These are phyloP conservation scores for Sarotherodon lohbergeri DNA, from an alignment of 2,113 vertebrate genomes.

Conservation along the genomic window DNA sequence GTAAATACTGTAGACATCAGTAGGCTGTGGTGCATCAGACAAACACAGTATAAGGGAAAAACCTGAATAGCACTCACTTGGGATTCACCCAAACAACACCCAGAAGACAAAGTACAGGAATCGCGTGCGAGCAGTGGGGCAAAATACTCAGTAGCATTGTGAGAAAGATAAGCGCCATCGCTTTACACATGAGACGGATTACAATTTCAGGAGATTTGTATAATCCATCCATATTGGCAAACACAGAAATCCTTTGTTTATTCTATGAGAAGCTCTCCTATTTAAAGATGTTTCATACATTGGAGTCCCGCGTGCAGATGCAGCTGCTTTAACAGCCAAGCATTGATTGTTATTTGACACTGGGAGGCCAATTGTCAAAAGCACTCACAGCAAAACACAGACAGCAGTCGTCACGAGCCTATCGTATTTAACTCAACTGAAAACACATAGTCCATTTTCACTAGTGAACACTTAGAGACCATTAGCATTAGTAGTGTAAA, in stretches of 20 bases:
- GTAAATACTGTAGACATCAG: conserved; percentile 13
- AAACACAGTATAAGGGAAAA: background rate
- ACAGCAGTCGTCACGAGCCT: conserved; percentile 32
- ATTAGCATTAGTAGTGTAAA: conserved; percentile 48
- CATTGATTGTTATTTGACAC: conserved; percentile 65
- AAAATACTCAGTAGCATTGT: background rate
- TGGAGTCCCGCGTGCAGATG: background rate
- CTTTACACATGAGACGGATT: conserved; percentile 13
- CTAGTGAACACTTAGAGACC: conserved; percentile 62
- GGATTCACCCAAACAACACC: background rate
- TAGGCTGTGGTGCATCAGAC: background rate
- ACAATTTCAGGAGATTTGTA: conserved; percentile 42
- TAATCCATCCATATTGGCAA: conserved; percentile 35
- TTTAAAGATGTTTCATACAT: conserved; percentile 21
- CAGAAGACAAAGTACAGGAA: background rate
- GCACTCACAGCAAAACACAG: conserved; percentile 51
- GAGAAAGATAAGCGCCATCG: background rate
- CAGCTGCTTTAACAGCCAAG: background rate
- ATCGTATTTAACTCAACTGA: conserved; percentile 50
- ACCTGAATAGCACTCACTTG: background rate
- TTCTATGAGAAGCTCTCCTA: background rate
- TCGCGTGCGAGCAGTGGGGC: background rate
- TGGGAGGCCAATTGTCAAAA: conserved; percentile 27
- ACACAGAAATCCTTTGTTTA: conserved; percentile 12
- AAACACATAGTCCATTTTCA: conserved; percentile 35